Percentiles rank a stretch among this genome's conserved stretches.
Evolutionary conservation across 2,113 vertebrate genomes (phyloP).

Genomic region (Cavia porcellus): DNA sequence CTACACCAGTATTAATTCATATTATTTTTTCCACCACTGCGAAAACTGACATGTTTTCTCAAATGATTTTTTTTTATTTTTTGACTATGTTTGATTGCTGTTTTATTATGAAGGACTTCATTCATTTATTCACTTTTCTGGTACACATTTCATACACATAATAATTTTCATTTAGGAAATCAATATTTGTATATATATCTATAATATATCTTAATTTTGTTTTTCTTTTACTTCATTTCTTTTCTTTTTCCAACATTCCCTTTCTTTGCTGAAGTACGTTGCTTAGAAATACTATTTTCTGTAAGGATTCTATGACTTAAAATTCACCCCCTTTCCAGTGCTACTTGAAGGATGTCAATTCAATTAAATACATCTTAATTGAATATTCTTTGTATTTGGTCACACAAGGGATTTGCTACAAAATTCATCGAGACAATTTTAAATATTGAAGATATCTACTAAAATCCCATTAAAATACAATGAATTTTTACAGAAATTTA

Average conservation of each 20-base stretch:
- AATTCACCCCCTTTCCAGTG: not conserved
- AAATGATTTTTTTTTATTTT: not conserved
- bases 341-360: not conserved
- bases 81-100: not conserved
- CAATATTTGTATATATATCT: not conserved
- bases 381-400: conserved; percentile 28
- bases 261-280: not conserved
- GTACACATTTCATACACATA: not conserved
- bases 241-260: not conserved
- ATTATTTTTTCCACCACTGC: not conserved
- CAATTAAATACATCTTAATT: conserved; percentile 30
- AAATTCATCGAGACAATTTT: not conserved
- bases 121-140: not conserved
- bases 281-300: not conserved
- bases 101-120: not conserved
- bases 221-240: not conserved
- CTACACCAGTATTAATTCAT: not conserved
- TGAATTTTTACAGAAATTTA: conserved; percentile 32
- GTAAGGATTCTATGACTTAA: not conserved
- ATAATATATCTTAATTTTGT: not conserved
- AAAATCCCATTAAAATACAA: conserved; percentile 56
- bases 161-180: not conserved
- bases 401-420: not conserved
- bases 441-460: conserved; percentile 12
- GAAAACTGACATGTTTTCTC: not conserved